Percentiles rank a stretch among this genome's conserved stretches.
Evolutionary conservation across 2,113 vertebrate species (phyloP).

Genomic region (Apodemus speciosus): DNA sequence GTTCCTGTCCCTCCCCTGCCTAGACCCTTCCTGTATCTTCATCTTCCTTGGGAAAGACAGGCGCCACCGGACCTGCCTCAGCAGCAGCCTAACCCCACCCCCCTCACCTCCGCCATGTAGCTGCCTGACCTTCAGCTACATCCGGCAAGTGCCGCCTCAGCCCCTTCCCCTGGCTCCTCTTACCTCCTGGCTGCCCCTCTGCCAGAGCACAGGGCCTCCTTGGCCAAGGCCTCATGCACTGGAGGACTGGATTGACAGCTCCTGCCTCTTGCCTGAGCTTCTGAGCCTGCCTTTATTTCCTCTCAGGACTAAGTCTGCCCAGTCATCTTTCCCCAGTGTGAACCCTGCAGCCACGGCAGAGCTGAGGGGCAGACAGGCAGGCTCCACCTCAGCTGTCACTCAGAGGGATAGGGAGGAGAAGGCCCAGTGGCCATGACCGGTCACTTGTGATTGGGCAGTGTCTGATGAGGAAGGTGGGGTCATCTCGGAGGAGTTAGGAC

Average conservation of each 20-base stretch:
- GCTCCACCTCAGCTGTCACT: neutral
- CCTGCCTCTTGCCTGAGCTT: neutral
- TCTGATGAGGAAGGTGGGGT: neutral
- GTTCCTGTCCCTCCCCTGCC: neutral
- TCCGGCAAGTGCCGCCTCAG: neutral
- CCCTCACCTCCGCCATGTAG: too few relatives aligned
- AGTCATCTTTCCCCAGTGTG: neutral
- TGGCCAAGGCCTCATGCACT: neutral
- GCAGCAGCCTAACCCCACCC: neutral
- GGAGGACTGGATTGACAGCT: neutral
- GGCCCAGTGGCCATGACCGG: neutral
- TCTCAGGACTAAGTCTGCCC: neutral
- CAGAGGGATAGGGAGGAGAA: neutral
- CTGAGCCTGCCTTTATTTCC: neutral
- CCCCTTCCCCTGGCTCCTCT: neutral
- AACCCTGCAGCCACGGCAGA: neutral
- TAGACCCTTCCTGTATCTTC: neutral
- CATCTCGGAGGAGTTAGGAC: neutral
- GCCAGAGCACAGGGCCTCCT: too few relatives aligned
- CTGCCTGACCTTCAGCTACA: neutral
- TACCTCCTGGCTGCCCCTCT: neutral
- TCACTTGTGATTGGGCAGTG: neutral
- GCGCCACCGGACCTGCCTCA: fast-evolving
- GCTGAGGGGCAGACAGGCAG: neutral
- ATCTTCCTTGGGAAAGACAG: neutral